Evolutionary conservation across 1,140 invertebrate species (phyloP).

Genomic region (Orius insidiosus): DNA sequence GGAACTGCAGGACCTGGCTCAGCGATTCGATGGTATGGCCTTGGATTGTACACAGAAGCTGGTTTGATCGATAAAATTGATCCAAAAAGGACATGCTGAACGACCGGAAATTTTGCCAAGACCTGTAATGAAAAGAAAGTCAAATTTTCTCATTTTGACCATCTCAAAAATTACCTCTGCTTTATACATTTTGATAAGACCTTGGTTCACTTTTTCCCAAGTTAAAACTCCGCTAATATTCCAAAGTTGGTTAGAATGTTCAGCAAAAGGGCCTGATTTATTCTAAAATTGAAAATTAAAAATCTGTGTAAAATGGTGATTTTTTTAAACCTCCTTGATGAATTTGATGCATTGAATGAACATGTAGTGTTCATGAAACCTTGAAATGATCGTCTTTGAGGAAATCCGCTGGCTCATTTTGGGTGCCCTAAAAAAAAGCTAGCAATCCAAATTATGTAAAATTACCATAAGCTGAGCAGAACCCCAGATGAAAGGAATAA

Average conservation of each 20-base stretch:
- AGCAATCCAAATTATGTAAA: not conserved
- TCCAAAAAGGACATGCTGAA: constrained; percentile 95
- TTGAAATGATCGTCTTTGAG: constrained; percentile 54
- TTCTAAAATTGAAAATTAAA: constrained; percentile 39
- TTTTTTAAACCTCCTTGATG: constrained; percentile 53
- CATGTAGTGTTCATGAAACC: constrained; percentile 69
- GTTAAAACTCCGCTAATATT: constrained; percentile 85
- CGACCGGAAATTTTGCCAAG: constrained; percentile 87
- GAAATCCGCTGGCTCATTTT: constrained; percentile 61
- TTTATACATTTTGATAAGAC: constrained; percentile 98
- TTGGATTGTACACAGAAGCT: not conserved
- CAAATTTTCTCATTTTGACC: not conserved
- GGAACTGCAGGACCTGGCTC: too few species aligned
- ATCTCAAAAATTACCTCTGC: constrained; percentile 56
- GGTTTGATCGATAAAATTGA: constrained; percentile 54
- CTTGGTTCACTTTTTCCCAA: constrained; percentile 92
- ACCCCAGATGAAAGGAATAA: constrained; percentile 97
- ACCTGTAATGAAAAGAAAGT: constrained; percentile 37
- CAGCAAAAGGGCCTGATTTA: constrained; percentile 94
- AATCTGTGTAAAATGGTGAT: constrained; percentile 5
- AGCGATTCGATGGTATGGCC: too few species aligned
- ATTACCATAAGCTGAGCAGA: constrained; percentile 83
- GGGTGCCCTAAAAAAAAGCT: constrained; percentile 18
- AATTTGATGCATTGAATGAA: constrained; percentile 89
- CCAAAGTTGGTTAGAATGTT: constrained; percentile 98